These are phyloP conservation scores for Pristionchus arcanus DNA, from an alignment of 2,888 invertebrate genomes.

Conservation along the genomic window DNA sequence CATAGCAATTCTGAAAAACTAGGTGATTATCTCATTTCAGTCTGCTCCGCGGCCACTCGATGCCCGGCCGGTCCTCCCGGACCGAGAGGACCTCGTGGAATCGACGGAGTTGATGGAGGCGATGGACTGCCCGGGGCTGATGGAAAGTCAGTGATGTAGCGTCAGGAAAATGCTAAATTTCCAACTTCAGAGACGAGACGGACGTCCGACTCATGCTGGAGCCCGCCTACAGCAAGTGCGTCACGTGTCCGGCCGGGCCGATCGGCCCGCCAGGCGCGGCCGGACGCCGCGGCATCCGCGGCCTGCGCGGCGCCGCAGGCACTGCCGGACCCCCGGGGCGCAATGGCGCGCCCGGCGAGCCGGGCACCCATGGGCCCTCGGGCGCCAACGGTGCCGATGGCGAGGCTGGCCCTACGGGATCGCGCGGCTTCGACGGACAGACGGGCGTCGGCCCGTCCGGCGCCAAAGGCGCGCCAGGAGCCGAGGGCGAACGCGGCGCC, in stretches of 20 bases:
- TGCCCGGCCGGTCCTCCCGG: constrained; percentile 29
- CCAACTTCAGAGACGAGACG: background rate
- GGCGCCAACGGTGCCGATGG: constrained; percentile 28
- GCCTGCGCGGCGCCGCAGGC: constrained; percentile 43
- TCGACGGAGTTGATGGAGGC: constrained; percentile 7
- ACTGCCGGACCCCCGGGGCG: constrained; percentile 39
- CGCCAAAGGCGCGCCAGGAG: constrained; percentile 56
- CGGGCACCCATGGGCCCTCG: constrained; percentile 28
- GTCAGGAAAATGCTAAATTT: background rate
- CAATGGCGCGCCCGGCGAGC: constrained; percentile 49
- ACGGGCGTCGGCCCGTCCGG: constrained; percentile 26
- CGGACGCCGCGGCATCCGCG: constrained; percentile 58
- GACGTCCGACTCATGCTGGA: constrained; percentile 10
- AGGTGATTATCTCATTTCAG: no score
- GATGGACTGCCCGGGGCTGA: constrained; percentile 27
- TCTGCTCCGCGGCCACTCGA: background rate
- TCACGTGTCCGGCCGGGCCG: constrained; percentile 67
- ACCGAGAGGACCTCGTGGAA: background rate
- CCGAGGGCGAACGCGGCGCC: constrained; percentile 55
- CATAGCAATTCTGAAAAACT: no score
- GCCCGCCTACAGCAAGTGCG: constrained; percentile 39
- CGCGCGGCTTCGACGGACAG: constrained; percentile 39
- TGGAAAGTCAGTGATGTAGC: background rate
- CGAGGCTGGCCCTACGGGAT: background rate
- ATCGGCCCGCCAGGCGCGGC: constrained; percentile 67